Evolutionary conservation across 2,113 vertebrate species (phyloP).

Genomic region (Dolichotis patagonum): DNA sequence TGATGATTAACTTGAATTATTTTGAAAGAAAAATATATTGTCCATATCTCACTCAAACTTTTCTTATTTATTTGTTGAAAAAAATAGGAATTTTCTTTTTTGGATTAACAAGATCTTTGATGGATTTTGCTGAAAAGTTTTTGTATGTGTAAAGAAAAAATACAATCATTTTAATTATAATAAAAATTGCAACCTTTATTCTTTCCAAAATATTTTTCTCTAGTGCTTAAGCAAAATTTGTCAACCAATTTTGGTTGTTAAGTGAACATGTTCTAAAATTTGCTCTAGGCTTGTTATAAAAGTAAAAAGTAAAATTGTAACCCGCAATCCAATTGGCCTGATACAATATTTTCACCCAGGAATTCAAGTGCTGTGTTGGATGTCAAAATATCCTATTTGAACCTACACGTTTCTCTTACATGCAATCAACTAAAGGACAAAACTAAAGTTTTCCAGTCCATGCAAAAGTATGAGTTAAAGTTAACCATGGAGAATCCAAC

Average conservation of each 20-base stretch:
- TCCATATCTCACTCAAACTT: background rate
- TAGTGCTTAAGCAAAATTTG: slow-evolving; percentile 59
- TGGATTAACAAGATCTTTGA: background rate
- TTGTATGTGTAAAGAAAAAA: background rate
- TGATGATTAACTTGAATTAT: background rate
- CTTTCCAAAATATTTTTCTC: slow-evolving; percentile 31
- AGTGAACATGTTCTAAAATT: slow-evolving; percentile 66
- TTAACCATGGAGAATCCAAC: slow-evolving; percentile 73
- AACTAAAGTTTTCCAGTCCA: slow-evolving; percentile 75
- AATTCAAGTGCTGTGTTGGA: slow-evolving; percentile 50
- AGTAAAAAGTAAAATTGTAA: slow-evolving; percentile 73
- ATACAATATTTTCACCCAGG: slow-evolving; percentile 63
- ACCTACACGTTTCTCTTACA: slow-evolving; percentile 68
- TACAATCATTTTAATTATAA: slow-evolving; percentile 38
- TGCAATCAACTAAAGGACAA: slow-evolving; percentile 78
- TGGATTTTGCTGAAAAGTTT: slow-evolving; percentile 39
- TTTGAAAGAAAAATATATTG: slow-evolving; percentile 45
- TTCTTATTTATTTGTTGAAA: background rate
- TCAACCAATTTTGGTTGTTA: slow-evolving; percentile 27
- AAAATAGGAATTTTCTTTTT: background rate
- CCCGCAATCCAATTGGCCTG: slow-evolving; percentile 58
- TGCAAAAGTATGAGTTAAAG: slow-evolving; percentile 75
- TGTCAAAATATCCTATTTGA: slow-evolving; percentile 77
- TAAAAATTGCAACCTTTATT: background rate
- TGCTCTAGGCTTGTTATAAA: slow-evolving; percentile 61